A percentile compares a stretch with the other conserved stretches of the same genome.
phyloP scores from a whole-genome alignment of 2,888 invertebrate genomes.

The Trissolcus brochymenae region DNA sequence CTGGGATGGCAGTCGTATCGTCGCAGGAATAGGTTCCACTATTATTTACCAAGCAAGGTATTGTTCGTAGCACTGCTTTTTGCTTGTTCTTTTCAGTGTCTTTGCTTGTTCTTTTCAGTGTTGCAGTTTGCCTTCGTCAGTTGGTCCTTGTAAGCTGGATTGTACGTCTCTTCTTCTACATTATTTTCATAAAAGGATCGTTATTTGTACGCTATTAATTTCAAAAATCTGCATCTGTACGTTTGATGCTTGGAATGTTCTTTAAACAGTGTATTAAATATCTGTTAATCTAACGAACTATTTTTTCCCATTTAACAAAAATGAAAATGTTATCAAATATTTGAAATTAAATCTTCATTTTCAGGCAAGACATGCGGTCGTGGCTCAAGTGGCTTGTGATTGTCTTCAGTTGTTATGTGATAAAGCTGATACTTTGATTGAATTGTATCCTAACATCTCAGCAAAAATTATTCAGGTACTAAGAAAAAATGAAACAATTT shows the following conservation, averaged over 20 bases:
- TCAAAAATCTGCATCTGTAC: background rate
- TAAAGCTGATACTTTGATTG: constrained; percentile 84
- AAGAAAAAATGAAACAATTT: background rate
- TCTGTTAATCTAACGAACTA: background rate
- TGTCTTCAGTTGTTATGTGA: constrained; percentile 87
- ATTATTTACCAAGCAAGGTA: constrained; percentile 70
- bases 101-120: constrained; percentile 56
- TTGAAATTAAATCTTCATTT: constrained; percentile 18
- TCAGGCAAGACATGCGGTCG: constrained; percentile 77
- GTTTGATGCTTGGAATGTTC: constrained; percentile 2
- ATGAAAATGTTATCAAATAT: background rate
- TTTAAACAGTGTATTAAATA: background rate
- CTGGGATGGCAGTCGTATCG: constrained; percentile 66
- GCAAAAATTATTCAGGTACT: constrained; percentile 80
- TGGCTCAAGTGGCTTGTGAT: constrained; percentile 91
- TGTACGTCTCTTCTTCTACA: constrained; percentile 6
- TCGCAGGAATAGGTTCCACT: constrained; percentile 71
- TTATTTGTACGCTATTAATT: background rate
- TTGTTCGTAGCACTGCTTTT: constrained; percentile 13
- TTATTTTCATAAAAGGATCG: background rate
- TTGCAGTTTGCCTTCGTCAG: constrained; percentile 55
- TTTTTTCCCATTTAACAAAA: background rate
- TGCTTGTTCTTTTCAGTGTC: constrained; percentile 58
- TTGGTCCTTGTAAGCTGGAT: constrained; percentile 23
- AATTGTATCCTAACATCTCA: constrained; percentile 85